A percentile compares a stretch with the other conserved stretches of the same genome.
These are phyloP conservation scores for Delichon dasypus DNA, from an alignment of 2,797 vertebrate species.

Conservation along the genomic window DNA sequence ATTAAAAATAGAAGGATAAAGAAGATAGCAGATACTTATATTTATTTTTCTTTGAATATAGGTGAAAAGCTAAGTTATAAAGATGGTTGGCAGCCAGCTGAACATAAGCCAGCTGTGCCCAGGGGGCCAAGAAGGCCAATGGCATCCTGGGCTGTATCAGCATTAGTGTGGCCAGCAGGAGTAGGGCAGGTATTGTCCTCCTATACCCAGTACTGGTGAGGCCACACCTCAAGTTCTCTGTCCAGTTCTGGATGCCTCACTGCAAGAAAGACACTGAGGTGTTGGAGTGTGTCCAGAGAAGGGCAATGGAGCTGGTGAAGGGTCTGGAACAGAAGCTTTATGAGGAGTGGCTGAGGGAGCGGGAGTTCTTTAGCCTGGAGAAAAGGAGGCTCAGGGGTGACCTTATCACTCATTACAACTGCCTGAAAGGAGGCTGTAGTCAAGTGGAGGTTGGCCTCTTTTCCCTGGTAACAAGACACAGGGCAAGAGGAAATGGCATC, in stretches of 20 bases:
- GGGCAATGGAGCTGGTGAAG: background rate
- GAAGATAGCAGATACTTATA: background rate
- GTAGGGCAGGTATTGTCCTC: background rate
- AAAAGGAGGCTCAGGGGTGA: background rate
- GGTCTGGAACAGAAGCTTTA: background rate
- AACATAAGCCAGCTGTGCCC: background rate
- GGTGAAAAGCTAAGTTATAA: background rate
- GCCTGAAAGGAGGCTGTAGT: background rate
- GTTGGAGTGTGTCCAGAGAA: background rate
- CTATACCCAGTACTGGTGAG: background rate
- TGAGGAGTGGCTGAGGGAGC: background rate
- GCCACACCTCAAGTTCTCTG: background rate
- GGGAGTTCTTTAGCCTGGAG: accelerated
- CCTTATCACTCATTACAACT: background rate
- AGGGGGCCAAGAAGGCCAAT: background rate
- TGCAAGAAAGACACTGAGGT: background rate
- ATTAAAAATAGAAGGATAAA: background rate
- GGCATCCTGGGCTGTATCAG: background rate
- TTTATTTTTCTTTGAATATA: background rate
- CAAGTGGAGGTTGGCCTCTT: background rate
- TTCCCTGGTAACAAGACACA: background rate
- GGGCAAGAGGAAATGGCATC: background rate
- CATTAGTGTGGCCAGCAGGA: background rate
- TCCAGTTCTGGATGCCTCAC: background rate
- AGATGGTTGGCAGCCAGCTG: background rate